Evolutionary conservation across 2,113 vertebrate genomes (phyloP).

Genomic region (Megalops atlanticus): DNA sequence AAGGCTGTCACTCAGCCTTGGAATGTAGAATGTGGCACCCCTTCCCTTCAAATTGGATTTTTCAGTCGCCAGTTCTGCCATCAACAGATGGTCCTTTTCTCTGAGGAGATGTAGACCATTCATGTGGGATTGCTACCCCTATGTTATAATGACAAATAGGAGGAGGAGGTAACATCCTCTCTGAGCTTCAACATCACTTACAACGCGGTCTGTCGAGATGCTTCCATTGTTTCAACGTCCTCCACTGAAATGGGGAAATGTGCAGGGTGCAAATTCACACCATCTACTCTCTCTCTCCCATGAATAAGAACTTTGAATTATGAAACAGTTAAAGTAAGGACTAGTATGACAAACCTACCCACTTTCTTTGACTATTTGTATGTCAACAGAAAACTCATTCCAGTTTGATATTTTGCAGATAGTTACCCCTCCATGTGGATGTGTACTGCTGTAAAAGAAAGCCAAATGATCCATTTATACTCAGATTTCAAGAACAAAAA

Average conservation of each 20-base stretch:
- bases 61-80: conserved; percentile 36
- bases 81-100: conserved; percentile 36
- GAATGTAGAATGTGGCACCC: conserved; percentile 36
- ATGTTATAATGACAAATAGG: neutral
- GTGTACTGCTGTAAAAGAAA: too few species aligned
- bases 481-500: too few species aligned
- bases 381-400: too few species aligned
- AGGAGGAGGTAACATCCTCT: neutral
- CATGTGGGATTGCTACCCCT: conserved; percentile 20
- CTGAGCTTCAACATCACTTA: neutral
- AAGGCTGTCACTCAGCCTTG: conserved; percentile 67
- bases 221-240: neutral
- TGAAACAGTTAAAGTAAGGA: too few species aligned
- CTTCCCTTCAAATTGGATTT: conserved; percentile 44
- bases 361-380: too few species aligned
- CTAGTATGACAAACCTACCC: neutral
- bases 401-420: too few species aligned
- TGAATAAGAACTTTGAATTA: too few species aligned
- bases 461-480: too few species aligned
- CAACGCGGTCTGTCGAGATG: neutral
- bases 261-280: too few species aligned
- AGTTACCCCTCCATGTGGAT: too few species aligned
- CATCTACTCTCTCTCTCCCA: too few species aligned
- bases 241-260: neutral
- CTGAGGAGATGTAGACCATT: conserved; percentile 14